Conservation (phyloP, 2,113 vertebrate genomes). For the Myocastor coypus region DNA sequence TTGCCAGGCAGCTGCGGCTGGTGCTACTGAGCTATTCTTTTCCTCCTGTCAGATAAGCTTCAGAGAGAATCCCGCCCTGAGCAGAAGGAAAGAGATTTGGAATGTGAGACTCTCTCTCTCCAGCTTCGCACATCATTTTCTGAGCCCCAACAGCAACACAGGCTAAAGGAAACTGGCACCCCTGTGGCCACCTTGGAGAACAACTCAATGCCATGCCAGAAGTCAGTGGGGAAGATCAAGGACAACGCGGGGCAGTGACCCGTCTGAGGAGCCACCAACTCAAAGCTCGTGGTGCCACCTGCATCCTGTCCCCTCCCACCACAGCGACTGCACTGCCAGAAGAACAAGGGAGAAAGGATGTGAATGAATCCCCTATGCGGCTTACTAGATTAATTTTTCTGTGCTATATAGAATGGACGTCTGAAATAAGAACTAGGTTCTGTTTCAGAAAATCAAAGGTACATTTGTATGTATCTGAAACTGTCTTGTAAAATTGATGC, state of each 20-base stretch:
- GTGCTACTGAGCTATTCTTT: no score
- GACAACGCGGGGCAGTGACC: not conserved
- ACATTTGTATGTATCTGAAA: constrained; percentile 28
- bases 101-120: not conserved
- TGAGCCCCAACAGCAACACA: not conserved
- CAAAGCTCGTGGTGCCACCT: not conserved
- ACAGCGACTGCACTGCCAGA: not conserved
- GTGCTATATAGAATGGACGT: not conserved
- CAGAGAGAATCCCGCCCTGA: not conserved
- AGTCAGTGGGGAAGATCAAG: not conserved
- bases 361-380: not conserved
- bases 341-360: not conserved
- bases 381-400: constrained; percentile 33
- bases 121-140: not conserved
- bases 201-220: not conserved
- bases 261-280: not conserved
- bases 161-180: not conserved
- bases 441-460: constrained; percentile 55
- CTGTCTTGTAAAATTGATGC: constrained; percentile 51
- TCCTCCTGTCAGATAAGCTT: not conserved
- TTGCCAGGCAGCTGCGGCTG: no score
- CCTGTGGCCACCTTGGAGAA: not conserved
- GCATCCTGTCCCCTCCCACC: no score
- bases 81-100: not conserved
- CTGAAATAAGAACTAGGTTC: constrained; percentile 49